These are phyloP conservation scores for Trematocara macrostoma DNA, from an alignment of 2,113 vertebrate species.

Conservation along the genomic window DNA sequence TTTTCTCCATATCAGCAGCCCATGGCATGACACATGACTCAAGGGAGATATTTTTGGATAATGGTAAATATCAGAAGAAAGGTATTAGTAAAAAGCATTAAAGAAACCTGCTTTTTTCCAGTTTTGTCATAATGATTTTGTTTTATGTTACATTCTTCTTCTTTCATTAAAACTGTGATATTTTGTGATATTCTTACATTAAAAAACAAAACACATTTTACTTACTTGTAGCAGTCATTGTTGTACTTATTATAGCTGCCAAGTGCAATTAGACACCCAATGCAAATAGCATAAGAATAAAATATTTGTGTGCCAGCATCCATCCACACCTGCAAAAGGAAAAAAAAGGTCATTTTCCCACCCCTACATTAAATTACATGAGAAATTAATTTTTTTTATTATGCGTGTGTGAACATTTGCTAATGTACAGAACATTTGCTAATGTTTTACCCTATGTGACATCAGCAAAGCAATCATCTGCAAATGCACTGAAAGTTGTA, in stretches of 20 bases:
- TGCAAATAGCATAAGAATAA: constrained; percentile 78
- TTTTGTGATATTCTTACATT: not conserved
- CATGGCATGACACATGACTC: not conserved
- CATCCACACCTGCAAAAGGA: constrained; percentile 76
- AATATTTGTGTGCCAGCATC: constrained; percentile 81
- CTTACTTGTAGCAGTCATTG: constrained; percentile 81
- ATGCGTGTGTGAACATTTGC: not conserved
- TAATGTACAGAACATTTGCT: not conserved
- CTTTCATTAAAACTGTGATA: not conserved
- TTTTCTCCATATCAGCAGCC: not conserved
- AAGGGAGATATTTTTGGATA: not conserved
- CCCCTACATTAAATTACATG: not conserved
- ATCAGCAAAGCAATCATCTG: not conserved
- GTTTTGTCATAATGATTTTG: not conserved
- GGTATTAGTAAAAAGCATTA: not conserved
- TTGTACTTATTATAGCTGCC: constrained; percentile 80
- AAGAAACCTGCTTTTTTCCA: not conserved
- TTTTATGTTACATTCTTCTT: not conserved
- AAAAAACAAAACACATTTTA: not conserved
- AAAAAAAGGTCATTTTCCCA: not conserved
- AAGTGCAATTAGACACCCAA: constrained; percentile 73
- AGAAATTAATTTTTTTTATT: not conserved
- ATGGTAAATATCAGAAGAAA: not conserved
- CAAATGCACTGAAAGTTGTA: not conserved
- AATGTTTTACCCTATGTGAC: not conserved